Conservation (phyloP, 2,888 invertebrate species). For the Sthenelais limicola region DNA sequence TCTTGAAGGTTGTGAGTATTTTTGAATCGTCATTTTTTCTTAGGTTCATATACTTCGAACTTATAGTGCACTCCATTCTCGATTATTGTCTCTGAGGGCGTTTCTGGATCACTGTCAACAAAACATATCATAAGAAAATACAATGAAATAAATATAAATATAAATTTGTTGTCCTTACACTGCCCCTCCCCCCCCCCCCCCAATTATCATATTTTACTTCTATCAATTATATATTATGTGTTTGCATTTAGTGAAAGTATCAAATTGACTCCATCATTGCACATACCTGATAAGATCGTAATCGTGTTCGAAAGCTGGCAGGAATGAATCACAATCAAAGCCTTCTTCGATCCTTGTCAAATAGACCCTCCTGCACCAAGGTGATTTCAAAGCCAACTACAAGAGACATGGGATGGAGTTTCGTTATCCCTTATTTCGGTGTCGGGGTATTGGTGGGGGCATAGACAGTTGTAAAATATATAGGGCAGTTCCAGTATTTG, state of each 20-base stretch:
- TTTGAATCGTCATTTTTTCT: background rate
- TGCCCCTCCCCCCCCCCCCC: background rate
- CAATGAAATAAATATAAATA: no score
- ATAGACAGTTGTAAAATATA: no score
- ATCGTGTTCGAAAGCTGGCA: conserved; percentile 3
- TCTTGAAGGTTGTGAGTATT: no score
- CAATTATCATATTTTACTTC: background rate
- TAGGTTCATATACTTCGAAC: background rate
- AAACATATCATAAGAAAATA: background rate
- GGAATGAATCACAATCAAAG: conserved; percentile 4
- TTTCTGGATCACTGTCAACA: conserved; percentile 3
- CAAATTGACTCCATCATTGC: background rate
- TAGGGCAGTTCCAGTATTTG: no score
- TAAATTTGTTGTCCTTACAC: background rate
- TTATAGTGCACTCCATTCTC: background rate
- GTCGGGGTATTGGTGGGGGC: no score
- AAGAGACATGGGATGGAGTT: background rate
- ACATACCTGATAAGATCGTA: background rate
- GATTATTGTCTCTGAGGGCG: no score
- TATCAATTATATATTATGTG: background rate
- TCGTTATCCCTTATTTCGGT: no score
- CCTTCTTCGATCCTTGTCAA: background rate
- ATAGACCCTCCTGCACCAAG: background rate
- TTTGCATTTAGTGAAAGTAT: background rate
- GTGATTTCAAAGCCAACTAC: conserved; percentile 12